Evolutionary conservation across 1,140 invertebrate genomes (phyloP), one percentile per base, ranked within the genome.

Genomic region (Drosophila kepulauana): DNA sequence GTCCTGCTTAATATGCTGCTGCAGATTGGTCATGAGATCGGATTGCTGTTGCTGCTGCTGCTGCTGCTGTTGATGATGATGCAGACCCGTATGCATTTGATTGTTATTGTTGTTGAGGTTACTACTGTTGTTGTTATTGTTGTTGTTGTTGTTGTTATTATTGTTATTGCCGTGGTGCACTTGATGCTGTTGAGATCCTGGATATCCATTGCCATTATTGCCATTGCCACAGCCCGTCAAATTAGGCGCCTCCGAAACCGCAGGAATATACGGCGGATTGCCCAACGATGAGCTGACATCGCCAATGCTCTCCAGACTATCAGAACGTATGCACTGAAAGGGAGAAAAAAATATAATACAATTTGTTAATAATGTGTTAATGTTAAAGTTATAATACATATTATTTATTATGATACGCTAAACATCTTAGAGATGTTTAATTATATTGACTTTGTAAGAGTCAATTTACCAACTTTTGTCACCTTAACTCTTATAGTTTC

Each of bases 1-100:
- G 78, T 96, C 96, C 57, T 95, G 95, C 93, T 96, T 96, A 70
- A 96, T 95, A 52, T 94, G 90, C 43, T 91, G 78, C 67, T 92
- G 87, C 62, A 91, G 79, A 75, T 90, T 91, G 76, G 69, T 74
- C 81, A 92, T 88, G 78, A 89, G 78, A 88, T 91, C 90, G 70
- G 82, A 81, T 86, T 84, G 79, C 51, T 91, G 87, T 67, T 82
- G 79, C 8, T 87, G 82, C 10, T 94, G 77, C 10, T 94, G 77
- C 28, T 30, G 86, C 10, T 86, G 80, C 3, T 82, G 82, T 10
- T 94, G 78, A n/a, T 75, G 76, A 13, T 75, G 75, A 67, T 79
- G 91, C 49, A 86, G 70, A 52, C 65, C 75, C 46, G 79, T 59
- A 57, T 90, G 85, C 79, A 89, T 81, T 75, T 84, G 91, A 89